Base-by-base conservation (phyloP, 2,888 invertebrate genomes). In the Pristionchus fissidentatus region DNA sequence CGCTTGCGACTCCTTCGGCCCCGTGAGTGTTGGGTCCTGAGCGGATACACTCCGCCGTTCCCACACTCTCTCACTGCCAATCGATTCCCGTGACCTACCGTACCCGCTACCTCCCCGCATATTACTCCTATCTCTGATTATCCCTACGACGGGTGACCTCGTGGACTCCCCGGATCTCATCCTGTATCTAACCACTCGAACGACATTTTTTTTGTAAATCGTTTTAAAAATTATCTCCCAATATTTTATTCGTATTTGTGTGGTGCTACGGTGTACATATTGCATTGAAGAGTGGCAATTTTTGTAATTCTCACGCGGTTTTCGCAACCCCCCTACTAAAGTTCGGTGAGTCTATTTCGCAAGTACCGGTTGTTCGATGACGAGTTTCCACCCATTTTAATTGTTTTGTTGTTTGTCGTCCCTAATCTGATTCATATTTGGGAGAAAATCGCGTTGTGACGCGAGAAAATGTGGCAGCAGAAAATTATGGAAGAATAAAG, bases 1-100 rank as follows among this genome's bases (percentile, higher is more conserved):
- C 88, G 89, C 84, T 13, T 66, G 66, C 19, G 66, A 66, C 41
- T 66, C 66, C 38, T 66, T 66, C 66, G 66, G 66, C n/a, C 66
- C 66, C 7, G 66, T 66, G n/a, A 29, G 29, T 38, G 66, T 66
- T 19, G 66, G 66, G 3, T 38, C 38, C 19, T 66, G 66, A 66
- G 35, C 66, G 35, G n/a, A n/a, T n/a, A n/a, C n/a, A n/a, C n/a
- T n/a, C n/a, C n/a, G n/a, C n/a, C n/a, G n/a, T n/a, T n/a, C n/a
- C n/a, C n/a, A n/a, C 41, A 41, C 35, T 66, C 66, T 66, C 66
- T 38, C 38, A 35, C n/a, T n/a, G n/a, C 66, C 38, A 35, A 41
- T 38, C 66, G 10, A 62, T 66, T 15, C 19, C 41, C 38, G 29
- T 41, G 35, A 66, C 66, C 66, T 66, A 35, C 22, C 62, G n/a